Evolutionary conservation across 2,797 vertebrate species (phyloP).

Genomic region (Gephyroberyx darwinii): DNA sequence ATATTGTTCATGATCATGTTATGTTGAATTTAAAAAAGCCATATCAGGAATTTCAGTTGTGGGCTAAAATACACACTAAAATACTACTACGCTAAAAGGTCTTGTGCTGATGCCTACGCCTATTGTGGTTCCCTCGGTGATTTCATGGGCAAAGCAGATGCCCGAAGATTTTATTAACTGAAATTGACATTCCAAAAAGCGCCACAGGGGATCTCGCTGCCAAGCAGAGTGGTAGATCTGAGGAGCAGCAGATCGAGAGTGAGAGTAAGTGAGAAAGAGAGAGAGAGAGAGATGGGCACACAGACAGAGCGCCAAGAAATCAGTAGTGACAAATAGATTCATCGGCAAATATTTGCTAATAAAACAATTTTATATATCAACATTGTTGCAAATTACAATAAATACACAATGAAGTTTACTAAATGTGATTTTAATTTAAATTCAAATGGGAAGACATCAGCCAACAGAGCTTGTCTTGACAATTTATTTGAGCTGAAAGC

Average conservation of each 20-base stretch:
- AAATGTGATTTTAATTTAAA: too few relatives aligned
- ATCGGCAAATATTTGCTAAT: not conserved
- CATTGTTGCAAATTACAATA: not conserved
- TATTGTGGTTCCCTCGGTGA: constrained; percentile 61
- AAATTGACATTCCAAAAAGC: constrained; percentile 76
- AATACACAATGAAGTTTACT: too few relatives aligned
- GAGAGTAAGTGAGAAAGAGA: not conserved
- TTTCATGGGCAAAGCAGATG: constrained; percentile 68
- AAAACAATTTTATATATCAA: not conserved
- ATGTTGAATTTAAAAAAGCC: constrained; percentile 20
- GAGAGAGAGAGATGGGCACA: not conserved
- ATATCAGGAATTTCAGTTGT: constrained; percentile 13
- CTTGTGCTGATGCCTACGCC: constrained; percentile 46
- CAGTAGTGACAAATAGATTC: not conserved
- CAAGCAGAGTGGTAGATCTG: constrained; percentile 50
- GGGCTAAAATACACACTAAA: constrained; percentile 16
- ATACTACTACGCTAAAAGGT: constrained; percentile 47
- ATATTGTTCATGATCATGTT: not conserved
- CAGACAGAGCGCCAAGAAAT: not conserved
- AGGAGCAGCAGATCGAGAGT: constrained; percentile 22
- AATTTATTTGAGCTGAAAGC: too few relatives aligned
- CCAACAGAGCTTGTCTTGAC: too few relatives aligned
- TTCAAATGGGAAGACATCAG: too few relatives aligned
- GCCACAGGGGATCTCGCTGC: constrained; percentile 61
- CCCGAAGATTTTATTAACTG: constrained; percentile 80